phyloP scores from a whole-genome alignment of 2,797 vertebrate genomes.

The Sus cebifrons region DNA sequence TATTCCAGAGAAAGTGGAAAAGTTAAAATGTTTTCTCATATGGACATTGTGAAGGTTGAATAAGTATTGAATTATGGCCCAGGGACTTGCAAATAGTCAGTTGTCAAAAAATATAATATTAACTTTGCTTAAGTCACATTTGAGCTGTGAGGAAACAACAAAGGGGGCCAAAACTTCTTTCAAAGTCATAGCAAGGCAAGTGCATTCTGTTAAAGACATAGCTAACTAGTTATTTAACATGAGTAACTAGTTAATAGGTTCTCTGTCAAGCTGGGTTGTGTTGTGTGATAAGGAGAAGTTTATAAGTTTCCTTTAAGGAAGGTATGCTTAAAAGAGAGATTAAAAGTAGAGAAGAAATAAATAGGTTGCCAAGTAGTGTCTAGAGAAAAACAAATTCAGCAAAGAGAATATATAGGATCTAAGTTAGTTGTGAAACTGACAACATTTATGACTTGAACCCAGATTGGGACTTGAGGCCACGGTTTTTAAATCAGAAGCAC shows the following conservation, averaged over 20 bases:
- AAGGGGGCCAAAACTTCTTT: neutral
- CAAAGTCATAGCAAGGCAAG: neutral
- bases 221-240: neutral
- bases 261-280: neutral
- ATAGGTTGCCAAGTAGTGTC: neutral
- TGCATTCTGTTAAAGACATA: neutral
- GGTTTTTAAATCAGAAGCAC: too few relatives aligned
- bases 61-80: neutral
- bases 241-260: neutral
- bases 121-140: neutral
- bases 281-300: neutral
- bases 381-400: conserved; percentile 6
- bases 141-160: neutral
- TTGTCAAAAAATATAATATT: neutral
- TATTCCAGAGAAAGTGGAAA: neutral
- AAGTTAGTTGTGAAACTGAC: too few relatives aligned
- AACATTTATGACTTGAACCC: too few relatives aligned
- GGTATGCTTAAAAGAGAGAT: neutral
- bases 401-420: neutral
- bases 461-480: too few relatives aligned
- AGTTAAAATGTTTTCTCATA: neutral
- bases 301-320: neutral
- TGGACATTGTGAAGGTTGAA: neutral
- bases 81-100: neutral
- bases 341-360: conserved; percentile 36